These are phyloP conservation scores for Hippolais icterina DNA, from an alignment of 2,113 vertebrate genomes.

Conservation along the genomic window DNA sequence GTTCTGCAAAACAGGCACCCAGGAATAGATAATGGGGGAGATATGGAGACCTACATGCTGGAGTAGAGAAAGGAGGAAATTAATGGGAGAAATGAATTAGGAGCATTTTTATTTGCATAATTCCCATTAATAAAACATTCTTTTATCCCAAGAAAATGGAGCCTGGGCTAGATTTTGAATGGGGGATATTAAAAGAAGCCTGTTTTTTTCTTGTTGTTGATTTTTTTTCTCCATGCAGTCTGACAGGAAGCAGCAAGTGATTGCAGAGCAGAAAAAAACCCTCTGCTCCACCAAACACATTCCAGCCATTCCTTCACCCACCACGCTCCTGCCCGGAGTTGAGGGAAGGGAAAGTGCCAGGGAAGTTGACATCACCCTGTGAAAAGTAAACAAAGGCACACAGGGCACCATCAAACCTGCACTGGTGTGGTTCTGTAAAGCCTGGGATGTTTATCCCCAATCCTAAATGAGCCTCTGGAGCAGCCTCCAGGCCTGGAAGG, in stretches of 20 bases:
- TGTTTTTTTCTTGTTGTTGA: too few species aligned
- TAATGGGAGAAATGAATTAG: not conserved
- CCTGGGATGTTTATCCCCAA: not conserved
- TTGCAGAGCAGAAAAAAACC: not conserved
- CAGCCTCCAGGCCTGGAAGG: not conserved
- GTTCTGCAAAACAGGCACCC: not conserved
- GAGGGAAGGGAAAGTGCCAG: not conserved
- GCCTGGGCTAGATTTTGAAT: not conserved
- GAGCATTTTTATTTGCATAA: not conserved
- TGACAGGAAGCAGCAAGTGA: conserved; percentile 24
- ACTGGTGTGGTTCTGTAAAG: not conserved
- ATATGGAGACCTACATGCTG: not conserved
- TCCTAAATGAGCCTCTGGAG: not conserved
- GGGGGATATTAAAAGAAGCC: not conserved
- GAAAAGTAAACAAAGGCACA: not conserved
- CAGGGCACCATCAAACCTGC: not conserved
- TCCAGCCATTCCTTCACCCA: conserved; percentile 62
- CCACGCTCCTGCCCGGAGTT: not conserved
- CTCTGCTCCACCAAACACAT: conserved; percentile 25
- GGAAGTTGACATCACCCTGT: not conserved
- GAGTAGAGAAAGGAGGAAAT: not conserved
- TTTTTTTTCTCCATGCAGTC: not conserved
- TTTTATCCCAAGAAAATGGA: not conserved
- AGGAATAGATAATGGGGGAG: conserved; percentile 15
- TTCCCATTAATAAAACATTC: not conserved